Conservation (phyloP, 2,888 invertebrate genomes). For the Synanthedon tipuliformis region DNA sequence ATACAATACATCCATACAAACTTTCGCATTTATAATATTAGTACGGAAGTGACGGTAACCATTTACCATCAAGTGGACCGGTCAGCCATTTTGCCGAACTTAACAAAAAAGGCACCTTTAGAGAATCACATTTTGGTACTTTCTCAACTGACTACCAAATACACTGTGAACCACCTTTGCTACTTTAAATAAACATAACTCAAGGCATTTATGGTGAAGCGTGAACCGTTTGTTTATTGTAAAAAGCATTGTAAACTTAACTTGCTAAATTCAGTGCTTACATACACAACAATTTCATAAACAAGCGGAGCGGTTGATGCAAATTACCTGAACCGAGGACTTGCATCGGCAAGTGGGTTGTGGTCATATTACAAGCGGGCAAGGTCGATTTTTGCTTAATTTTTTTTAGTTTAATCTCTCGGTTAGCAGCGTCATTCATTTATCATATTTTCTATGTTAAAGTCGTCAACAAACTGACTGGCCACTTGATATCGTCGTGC, state of each 20-base stretch:
- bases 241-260: neutral
- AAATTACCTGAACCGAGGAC: neutral
- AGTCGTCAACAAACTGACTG: too few relatives aligned
- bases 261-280: neutral
- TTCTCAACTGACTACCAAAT: neutral
- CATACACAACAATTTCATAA: neutral
- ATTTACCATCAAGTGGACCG: too few relatives aligned
- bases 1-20: too few relatives aligned
- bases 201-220: neutral
- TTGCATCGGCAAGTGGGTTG: neutral
- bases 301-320: neutral
- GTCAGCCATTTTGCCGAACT: too few relatives aligned
- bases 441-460: too few relatives aligned
- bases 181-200: neutral
- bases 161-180: neutral
- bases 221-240: neutral
- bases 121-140: too few relatives aligned
- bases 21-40: too few relatives aligned
- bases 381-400: neutral
- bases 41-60: too few relatives aligned
- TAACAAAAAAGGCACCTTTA: too few relatives aligned
- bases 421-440: too few relatives aligned
- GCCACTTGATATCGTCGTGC: too few relatives aligned
- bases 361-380: neutral
- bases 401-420: too few relatives aligned